A percentile compares a stretch with the other conserved stretches of the same genome.
phyloP scores from a whole-genome alignment of 2,113 vertebrate species.

The Laticauda colubrina region DNA sequence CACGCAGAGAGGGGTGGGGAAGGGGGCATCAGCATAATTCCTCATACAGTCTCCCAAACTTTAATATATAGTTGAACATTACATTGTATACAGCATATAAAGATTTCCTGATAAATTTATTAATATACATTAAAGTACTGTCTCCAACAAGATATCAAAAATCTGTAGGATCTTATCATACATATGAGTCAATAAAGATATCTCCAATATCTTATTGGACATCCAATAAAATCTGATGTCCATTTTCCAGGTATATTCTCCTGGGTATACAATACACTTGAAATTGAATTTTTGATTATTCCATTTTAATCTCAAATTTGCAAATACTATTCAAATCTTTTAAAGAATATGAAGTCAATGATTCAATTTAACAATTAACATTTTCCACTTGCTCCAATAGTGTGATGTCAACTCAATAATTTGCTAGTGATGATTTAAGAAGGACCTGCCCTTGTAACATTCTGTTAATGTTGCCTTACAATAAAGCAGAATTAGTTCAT shows the following conservation, averaged over 20 bases:
- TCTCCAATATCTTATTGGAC: neutral
- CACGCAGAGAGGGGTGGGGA: no score
- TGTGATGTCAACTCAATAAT: neutral
- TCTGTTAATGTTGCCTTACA: neutral
- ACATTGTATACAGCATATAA: neutral
- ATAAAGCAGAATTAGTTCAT: neutral
- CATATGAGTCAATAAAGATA: neutral
- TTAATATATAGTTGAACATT: neutral
- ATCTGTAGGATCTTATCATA: neutral
- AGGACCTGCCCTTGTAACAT: neutral
- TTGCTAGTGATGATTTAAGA: neutral
- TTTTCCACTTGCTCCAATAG: neutral
- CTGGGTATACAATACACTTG: neutral
- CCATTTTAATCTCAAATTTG: neutral
- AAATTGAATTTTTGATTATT: neutral
- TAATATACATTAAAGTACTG: neutral
- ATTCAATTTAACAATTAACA: neutral
- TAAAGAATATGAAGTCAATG: neutral
- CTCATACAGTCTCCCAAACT: neutral
- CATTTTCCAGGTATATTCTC: neutral
- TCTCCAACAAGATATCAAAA: neutral
- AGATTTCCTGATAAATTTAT: neutral
- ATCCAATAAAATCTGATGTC: neutral
- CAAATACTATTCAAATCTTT: neutral
- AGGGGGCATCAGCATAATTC: neutral